Evolutionary conservation across 2,888 invertebrate genomes (phyloP).

Genomic region (Agrochola macilenta): DNA sequence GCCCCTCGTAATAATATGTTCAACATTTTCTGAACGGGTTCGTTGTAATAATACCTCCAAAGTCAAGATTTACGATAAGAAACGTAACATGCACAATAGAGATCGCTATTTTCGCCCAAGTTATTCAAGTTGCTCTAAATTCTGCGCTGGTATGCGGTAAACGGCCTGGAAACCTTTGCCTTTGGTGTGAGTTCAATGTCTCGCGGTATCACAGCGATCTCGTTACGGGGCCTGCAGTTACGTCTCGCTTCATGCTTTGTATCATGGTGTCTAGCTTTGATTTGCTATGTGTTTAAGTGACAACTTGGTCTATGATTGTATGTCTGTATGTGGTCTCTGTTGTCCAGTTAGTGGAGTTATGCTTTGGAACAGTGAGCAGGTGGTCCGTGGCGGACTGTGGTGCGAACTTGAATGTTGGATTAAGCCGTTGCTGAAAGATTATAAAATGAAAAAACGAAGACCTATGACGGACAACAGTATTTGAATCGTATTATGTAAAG

Average conservation of each 20-base stretch:
- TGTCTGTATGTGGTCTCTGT: slow-evolving; percentile 28
- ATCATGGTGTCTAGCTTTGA: slow-evolving; percentile 50
- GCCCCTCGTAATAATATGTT: not conserved
- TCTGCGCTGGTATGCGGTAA: slow-evolving; percentile 56
- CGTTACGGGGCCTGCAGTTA: slow-evolving; percentile 70
- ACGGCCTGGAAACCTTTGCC: slow-evolving; percentile 63
- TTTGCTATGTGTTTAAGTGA: slow-evolving; percentile 63
- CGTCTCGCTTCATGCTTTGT: slow-evolving; percentile 58
- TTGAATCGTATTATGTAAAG: not conserved
- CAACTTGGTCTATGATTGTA: slow-evolving; percentile 55
- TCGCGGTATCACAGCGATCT: slow-evolving; percentile 77
- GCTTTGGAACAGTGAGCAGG: slow-evolving; percentile 50
- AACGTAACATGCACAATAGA: slow-evolving; percentile 37
- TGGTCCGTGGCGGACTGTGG: not conserved
- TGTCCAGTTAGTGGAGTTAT: slow-evolving; percentile 42
- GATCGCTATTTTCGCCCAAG: slow-evolving; percentile 46
- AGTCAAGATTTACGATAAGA: slow-evolving; percentile 57
- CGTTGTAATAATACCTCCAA: slow-evolving; percentile 24
- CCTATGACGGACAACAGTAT: not conserved
- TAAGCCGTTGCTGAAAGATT: not conserved
- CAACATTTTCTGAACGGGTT: slow-evolving; percentile 15
- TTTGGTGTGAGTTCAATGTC: slow-evolving; percentile 80
- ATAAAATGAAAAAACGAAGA: not conserved
- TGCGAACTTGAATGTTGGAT: slow-evolving; percentile 11
- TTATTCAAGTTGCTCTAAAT: slow-evolving; percentile 65